Evolutionary conservation across 2,888 invertebrate genomes (phyloP).

Genomic region (Hoplodrina blanda): DNA sequence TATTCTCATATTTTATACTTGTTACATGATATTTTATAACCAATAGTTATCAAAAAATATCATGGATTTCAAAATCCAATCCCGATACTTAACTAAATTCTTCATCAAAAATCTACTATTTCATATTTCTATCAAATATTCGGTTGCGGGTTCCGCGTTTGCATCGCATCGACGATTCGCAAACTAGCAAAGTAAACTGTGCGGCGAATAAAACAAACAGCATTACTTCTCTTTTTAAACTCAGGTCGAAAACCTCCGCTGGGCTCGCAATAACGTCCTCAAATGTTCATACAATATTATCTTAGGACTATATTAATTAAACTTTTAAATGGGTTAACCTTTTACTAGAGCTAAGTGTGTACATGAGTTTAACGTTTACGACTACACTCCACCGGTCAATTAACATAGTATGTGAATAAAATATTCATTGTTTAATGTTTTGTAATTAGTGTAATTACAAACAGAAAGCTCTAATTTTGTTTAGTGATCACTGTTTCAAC

Average conservation of each 20-base stretch:
- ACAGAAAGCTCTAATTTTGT: neutral
- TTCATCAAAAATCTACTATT: constrained; percentile 9
- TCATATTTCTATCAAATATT: constrained; percentile 32
- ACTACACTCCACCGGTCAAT: constrained; percentile 44
- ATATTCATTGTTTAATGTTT: constrained; percentile 35
- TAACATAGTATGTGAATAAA: constrained; percentile 39
- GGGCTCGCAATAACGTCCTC: constrained; percentile 70
- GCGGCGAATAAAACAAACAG: constrained; percentile 45
- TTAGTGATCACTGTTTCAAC: neutral
- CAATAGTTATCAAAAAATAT: neutral
- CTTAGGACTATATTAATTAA: constrained; percentile 82
- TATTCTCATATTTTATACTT: too few species aligned
- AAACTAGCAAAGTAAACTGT: constrained; percentile 53
- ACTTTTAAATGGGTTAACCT: constrained; percentile 74
- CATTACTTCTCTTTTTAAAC: constrained; percentile 61
- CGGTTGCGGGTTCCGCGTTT: constrained; percentile 1
- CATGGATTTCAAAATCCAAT: neutral
- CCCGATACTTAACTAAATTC: neutral
- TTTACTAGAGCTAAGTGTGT: constrained; percentile 63
- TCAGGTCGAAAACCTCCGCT: constrained; percentile 70
- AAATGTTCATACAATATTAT: constrained; percentile 77
- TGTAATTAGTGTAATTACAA: constrained; percentile 24
- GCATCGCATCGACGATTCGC: constrained; percentile 6
- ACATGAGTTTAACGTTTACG: constrained; percentile 41
- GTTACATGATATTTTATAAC: too few species aligned